phyloP scores from a whole-genome alignment of 2,113 vertebrate species.

The Rhipidura dahli region DNA sequence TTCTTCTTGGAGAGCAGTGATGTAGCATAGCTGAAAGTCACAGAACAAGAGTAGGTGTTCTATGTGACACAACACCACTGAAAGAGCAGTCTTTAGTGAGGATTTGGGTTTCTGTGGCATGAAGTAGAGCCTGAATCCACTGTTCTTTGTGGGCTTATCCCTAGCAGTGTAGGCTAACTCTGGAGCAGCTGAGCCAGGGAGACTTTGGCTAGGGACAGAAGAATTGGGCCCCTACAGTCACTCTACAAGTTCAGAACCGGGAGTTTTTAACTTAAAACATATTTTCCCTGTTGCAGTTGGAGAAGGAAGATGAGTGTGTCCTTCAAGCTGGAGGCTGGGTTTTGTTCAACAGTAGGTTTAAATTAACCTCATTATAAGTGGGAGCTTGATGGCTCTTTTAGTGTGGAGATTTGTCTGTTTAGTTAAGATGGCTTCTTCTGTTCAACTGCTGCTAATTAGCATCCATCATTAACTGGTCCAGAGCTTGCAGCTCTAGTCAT shows the following conservation, averaged over 20 bases:
- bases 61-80: neutral
- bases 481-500: conserved; percentile 40
- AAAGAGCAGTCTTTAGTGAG: neutral
- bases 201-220: neutral
- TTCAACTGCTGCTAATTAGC: conserved; percentile 60
- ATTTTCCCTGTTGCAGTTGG: neutral
- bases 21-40: neutral
- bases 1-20: neutral
- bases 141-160: neutral
- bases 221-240: neutral
- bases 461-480: conserved; percentile 51
- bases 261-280: neutral
- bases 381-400: conserved; percentile 52
- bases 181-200: neutral
- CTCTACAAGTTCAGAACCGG: neutral
- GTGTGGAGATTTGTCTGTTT: conserved; percentile 21
- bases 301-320: neutral
- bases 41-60: neutral
- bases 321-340: conserved; percentile 10
- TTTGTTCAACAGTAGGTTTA: conserved; percentile 54
- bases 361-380: conserved; percentile 59
- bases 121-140: neutral
- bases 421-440: conserved; percentile 54
- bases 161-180: neutral
- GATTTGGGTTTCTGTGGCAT: neutral